Evolutionary conservation across 2,113 vertebrate genomes (phyloP), one percentile per base, ranked within the genome.

Genomic region (Megaceryle torquata): DNA sequence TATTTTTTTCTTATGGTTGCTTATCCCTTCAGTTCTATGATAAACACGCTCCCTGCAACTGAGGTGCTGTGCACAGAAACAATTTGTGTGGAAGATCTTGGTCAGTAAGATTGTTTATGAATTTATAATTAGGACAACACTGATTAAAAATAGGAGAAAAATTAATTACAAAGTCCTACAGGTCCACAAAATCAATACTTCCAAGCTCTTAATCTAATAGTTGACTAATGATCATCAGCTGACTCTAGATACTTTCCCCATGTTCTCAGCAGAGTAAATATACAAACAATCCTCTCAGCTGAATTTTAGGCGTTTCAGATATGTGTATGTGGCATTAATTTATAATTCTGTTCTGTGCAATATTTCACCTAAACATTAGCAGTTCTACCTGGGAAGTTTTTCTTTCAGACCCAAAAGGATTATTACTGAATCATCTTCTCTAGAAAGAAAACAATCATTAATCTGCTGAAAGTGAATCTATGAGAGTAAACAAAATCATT

Each of bases 341-440:
- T 85, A 72, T 57, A 89, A 51, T 61, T 85, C n/a, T 89, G 44
- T 48, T 50, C 21, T 69, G 16, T 92, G 41, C 21, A 79, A 89
- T 95, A 95, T 94, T 96, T 95, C 94, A 95, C 61, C 31, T 61
- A 89, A 87, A 89, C 16, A 44, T 89, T 87, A 80, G 65, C 77
- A 94, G 31, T 82, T 89, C n/a, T 79, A 35, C 87, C 37, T 0
- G 0, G 21, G 37, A 82, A 89, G 65, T 37, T 95, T 95, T 94
- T 74, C 87, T 59, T 84, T 80, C 31, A 69, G 46, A 60, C 63
- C 41, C 3, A 4, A 35, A 95, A 91, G 53, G 48, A 65, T 91
- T 95, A 72, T 68, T 91, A 91, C 61, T 71, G 59, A 77, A 94
- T 87, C 63, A 76, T 74, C 87, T 92, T 94, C 57, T 80, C 54